A percentile compares a stretch with the other conserved stretches of the same genome.
These are phyloP conservation scores for Patiria miniata DNA, from an alignment of 35 echinoderm and acorn worm genomes.

Conservation along the genomic window DNA sequence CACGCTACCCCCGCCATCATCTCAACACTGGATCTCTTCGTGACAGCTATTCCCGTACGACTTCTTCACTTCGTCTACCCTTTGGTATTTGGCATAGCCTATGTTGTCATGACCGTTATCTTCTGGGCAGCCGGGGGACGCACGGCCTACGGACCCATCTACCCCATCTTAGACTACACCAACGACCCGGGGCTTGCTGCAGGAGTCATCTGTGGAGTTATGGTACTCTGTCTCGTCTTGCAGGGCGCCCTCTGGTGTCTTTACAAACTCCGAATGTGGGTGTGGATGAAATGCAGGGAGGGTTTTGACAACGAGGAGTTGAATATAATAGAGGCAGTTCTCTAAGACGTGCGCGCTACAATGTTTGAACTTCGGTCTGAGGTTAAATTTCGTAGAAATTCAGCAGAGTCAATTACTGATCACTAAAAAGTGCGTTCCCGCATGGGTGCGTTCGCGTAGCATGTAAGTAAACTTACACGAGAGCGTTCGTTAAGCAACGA, in stretches of 20 bases:
- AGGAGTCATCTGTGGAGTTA: not conserved
- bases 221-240: not conserved
- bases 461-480: too few relatives aligned
- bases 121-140: conserved; percentile 40
- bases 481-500: too few relatives aligned
- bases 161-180: not conserved
- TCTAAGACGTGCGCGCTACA: not conserved
- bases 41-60: conserved; percentile 40
- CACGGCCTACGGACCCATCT: not conserved
- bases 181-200: not conserved
- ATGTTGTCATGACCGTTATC: conserved; percentile 41
- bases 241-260: not conserved
- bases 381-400: too few relatives aligned
- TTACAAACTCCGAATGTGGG: not conserved
- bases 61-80: conserved; percentile 56
- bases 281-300: not conserved
- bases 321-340: not conserved
- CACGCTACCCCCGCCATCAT: conserved; percentile 21
- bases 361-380: too few relatives aligned
- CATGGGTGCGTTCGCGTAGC: too few relatives aligned
- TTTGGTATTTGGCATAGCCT: conserved; percentile 6
- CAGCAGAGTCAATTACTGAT: too few relatives aligned
- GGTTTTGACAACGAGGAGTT: not conserved
- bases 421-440: too few relatives aligned
- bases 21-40: conserved; percentile 30